Evolutionary conservation across 2,113 vertebrate genomes (phyloP), one percentile per base, ranked within the genome.

Genomic region (Aphyosemion australe): DNA sequence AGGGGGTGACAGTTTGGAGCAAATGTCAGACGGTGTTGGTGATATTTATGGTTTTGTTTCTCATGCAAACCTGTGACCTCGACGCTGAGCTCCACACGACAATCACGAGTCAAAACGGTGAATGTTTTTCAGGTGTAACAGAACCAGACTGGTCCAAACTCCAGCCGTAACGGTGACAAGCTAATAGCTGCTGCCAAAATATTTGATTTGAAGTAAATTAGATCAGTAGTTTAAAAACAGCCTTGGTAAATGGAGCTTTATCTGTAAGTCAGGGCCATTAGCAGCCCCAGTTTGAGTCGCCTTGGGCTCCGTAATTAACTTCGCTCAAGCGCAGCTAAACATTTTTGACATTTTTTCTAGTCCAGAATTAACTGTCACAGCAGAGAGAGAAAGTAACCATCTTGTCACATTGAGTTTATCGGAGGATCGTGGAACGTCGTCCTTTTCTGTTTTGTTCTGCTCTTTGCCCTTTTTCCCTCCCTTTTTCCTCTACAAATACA

Each of bases 291-390:
- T 94, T 92, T 92, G 91, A 91, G 88, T 91, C 90, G 94, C 94
- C 94, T 90, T 87, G 54, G 95, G 94, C 93, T 91, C 92, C 89
- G 94, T 96, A 96, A 98, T 98, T 96, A 98, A 97, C 94, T 97
- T 94, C 94, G 92, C 90, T 93, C 93, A 94, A 95, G 95, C 95
- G 94, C 94, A 93, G 94, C 95, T 98, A 98, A 98, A 95, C 93
- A 96, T 95, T 97, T 97, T 95, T 96, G 96, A 98, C 95, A 94
- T 95, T 95, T 95, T 94, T 96, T 93, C 93, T 96, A 90, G 92
- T 96, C 92, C 94, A 94, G 94, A 96, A 96, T 96, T 94, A 96
- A 95, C 95, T 96, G 96, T 96, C 95, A 96, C 93, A 94, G 94
- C 88, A 89, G 92, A 96, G 93, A 92, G 93, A 94, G 92, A 95